These are phyloP conservation scores for Lepilemur ruficaudatus DNA, from an alignment of 2,797 vertebrate genomes.

Conservation along the genomic window DNA sequence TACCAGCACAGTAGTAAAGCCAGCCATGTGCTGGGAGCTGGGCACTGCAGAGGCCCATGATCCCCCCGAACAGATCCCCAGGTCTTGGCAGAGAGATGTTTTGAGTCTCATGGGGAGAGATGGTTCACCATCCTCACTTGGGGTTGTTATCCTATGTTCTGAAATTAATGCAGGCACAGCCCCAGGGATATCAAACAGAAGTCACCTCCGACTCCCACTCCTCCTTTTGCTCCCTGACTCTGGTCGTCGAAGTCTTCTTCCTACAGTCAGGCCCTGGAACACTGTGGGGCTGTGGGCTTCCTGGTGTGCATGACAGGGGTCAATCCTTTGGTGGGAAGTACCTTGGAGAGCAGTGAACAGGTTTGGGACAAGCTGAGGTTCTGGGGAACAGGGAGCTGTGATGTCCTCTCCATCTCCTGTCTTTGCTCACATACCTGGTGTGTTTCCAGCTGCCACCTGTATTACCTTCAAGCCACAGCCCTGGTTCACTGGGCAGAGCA, in stretches of 20 bases:
- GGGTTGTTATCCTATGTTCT: background rate
- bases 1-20: too few species aligned
- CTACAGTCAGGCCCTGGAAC: slow-evolving; percentile 84
- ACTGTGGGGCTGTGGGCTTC: slow-evolving; percentile 89
- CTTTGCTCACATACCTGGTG: background rate
- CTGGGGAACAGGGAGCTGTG: background rate
- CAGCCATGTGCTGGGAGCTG: background rate
- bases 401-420: background rate
- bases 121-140: background rate
- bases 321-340: slow-evolving; percentile 89
- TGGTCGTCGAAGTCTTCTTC: background rate
- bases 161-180: background rate
- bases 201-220: background rate
- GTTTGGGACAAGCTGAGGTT: slow-evolving; percentile 89
- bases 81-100: too few species aligned
- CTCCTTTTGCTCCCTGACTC: background rate
- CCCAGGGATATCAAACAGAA: background rate
- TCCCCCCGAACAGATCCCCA: background rate
- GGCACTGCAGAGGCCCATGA: background rate
- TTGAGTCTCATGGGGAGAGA: background rate
- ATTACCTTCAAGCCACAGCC: background rate
- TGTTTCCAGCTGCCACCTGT: background rate
- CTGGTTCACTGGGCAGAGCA: background rate
- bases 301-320: slow-evolving; percentile 90
- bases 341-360: slow-evolving; percentile 87